phyloP scores from a whole-genome alignment of 2,113 vertebrate genomes.

The Aphyosemion australe region DNA sequence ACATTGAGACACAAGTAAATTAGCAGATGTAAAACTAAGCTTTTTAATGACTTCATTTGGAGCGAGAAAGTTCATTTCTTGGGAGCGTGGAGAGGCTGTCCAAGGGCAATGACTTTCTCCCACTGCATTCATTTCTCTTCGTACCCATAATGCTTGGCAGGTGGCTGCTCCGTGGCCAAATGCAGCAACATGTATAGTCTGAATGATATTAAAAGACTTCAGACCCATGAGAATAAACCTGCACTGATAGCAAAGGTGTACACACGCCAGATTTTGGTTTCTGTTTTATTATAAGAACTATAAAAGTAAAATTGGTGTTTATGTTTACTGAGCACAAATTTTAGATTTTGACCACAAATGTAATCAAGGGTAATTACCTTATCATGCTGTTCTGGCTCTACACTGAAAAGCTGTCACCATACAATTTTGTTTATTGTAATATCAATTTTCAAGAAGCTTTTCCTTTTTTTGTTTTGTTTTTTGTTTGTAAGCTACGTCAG shows the following conservation, averaged over 20 bases:
- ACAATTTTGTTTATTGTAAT: no score
- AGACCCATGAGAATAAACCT: slow-evolving; percentile 37
- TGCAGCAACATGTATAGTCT: slow-evolving; percentile 50
- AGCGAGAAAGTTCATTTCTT: slow-evolving; percentile 38
- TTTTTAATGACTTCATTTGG: slow-evolving; percentile 42
- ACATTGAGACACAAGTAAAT: slow-evolving; percentile 14
- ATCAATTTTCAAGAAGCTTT: no score
- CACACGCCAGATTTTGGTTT: slow-evolving; percentile 5
- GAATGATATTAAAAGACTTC: slow-evolving; percentile 28
- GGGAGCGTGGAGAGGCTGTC: slow-evolving; percentile 37
- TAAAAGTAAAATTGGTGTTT: no score
- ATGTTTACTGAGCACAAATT: no score
- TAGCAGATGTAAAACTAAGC: slow-evolving; percentile 33
- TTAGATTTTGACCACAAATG: no score
- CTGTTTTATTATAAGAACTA: no score
- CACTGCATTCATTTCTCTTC: slow-evolving; percentile 54
- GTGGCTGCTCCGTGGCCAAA: slow-evolving; percentile 44
- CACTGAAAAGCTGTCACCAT: no score
- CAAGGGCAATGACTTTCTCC: slow-evolving; percentile 47
- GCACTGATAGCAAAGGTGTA: slow-evolving; percentile 26
- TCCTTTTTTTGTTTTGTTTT: no score
- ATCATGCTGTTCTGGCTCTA: no score
- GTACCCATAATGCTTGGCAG: slow-evolving; percentile 68
- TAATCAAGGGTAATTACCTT: no score
- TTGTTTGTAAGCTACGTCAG: no score